phyloP scores from a whole-genome alignment of 1,140 invertebrate genomes.

The Drosophila rhopaloa region DNA sequence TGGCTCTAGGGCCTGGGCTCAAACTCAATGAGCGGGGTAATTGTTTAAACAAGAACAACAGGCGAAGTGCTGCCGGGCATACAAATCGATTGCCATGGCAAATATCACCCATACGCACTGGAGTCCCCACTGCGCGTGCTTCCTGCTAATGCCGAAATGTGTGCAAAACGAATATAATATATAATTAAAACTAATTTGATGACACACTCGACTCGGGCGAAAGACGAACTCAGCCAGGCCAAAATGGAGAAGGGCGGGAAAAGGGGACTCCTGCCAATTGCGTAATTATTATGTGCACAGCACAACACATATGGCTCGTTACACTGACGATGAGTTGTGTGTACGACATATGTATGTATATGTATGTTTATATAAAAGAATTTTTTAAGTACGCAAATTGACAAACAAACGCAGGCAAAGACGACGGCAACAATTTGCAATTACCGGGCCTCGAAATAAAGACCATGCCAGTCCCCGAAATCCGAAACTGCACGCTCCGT shows the following conservation, averaged over 20 bases:
- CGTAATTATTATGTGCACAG: constrained; percentile 72
- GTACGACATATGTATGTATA: background rate
- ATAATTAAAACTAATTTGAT: constrained; percentile 64
- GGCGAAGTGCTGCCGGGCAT: constrained; percentile 32
- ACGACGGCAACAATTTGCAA: constrained; percentile 44
- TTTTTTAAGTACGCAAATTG: constrained; percentile 77
- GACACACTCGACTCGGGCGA: constrained; percentile 36
- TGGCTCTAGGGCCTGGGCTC: background rate
- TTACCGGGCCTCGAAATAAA: constrained; percentile 34
- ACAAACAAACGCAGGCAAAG: constrained; percentile 58
- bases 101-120: constrained; percentile 52
- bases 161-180: constrained; percentile 54
- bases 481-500: constrained; percentile 34
- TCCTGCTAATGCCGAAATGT: constrained; percentile 34
- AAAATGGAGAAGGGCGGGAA: too few relatives aligned
- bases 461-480: constrained; percentile 8
- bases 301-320: constrained; percentile 55
- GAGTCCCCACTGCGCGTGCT: background rate
- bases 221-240: constrained; percentile 21
- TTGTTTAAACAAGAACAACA: constrained; percentile 62
- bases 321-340: constrained; percentile 33
- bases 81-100: constrained; percentile 54
- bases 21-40: constrained; percentile 44
- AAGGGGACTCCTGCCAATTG: constrained; percentile 44
- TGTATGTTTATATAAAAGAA: constrained; percentile 58